Evolutionary conservation across 1,140 invertebrate species (phyloP), one percentile per base, ranked within the genome.

Genomic region (Drosophila burlai): DNA sequence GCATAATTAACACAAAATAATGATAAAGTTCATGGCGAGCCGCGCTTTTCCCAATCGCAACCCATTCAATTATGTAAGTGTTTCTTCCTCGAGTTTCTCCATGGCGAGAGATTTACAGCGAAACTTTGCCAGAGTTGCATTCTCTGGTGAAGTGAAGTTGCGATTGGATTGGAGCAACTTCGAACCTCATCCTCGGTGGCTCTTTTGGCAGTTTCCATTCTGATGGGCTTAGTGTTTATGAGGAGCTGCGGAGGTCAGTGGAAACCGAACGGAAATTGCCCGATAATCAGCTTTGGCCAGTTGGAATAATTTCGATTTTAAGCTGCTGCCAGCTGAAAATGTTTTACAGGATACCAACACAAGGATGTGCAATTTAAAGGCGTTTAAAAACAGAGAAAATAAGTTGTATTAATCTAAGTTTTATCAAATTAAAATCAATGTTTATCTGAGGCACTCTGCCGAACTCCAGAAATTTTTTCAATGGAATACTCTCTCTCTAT

Each of bases 61-160:
- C 68, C 71, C 71, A 73, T 86, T 80, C 76, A 65, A 72, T 79
- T 79, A 71, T 45, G 54, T 78, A 78, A 79, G 66, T 71, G 66
- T 79, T 60, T 52, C 43, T 29, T 10, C 38, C 24, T 93, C 98
- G 96, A 94, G 99, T 99, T 93, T 99, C 99, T 64, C 99, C 93
- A 6, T 99, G 99, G 29, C 49, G 16, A 52, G 61, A 66, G 73
- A 76, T 60, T 76, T 74, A 74, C 71, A 98, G 85, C 99, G 94
- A 64, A 99, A 99, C 94, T 99, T 99, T 61, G 75, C 98, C 96
- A 46, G 98, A 99, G 92, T 99, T 99, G 93, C 99, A 99, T 93
- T 99, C 43, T 59, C 69, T 18, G 45, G 54, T 98, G 93, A 99
- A 99, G 93, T 99, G 99, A 94, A 99, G 72, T 98, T 98, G 94